phyloP scores from a whole-genome alignment of 2,113 vertebrate species.

The Toxotes jaculatrix region DNA sequence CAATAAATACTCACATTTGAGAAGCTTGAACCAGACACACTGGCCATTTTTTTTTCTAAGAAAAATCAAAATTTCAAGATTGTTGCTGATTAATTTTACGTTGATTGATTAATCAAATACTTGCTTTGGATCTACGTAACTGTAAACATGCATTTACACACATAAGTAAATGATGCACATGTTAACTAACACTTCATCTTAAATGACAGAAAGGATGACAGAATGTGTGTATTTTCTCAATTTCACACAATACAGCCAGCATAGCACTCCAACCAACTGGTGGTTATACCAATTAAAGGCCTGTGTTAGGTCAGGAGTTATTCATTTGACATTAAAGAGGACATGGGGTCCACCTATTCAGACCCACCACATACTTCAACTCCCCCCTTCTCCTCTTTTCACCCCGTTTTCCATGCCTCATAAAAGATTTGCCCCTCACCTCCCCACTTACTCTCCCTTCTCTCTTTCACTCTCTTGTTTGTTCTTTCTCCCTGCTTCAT shows the following conservation, averaged over 20 bases:
- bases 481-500: slow-evolving; percentile 52
- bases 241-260: slow-evolving; percentile 17
- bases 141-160: background rate
- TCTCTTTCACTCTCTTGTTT: slow-evolving; percentile 61
- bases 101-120: too few species aligned
- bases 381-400: slow-evolving; percentile 53
- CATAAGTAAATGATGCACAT: background rate
- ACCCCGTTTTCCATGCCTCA: slow-evolving; percentile 64
- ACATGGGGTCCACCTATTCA: slow-evolving; percentile 73
- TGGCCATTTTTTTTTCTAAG: too few species aligned
- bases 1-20: too few species aligned
- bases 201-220: background rate
- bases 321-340: slow-evolving; percentile 74
- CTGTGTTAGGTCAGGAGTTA: slow-evolving; percentile 81
- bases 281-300: slow-evolving; percentile 80
- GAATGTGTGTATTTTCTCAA: slow-evolving; percentile 6
- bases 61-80: too few species aligned
- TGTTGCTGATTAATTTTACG: too few species aligned
- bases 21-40: too few species aligned
- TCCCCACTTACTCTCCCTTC: slow-evolving; percentile 30
- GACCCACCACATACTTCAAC: slow-evolving; percentile 65
- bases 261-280: slow-evolving; percentile 33
- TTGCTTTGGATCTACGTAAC: too few species aligned
- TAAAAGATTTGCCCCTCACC: slow-evolving; percentile 68
- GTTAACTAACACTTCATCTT: background rate